phyloP scores from a whole-genome alignment of 2,797 vertebrate species.

The Sus cebifrons region DNA sequence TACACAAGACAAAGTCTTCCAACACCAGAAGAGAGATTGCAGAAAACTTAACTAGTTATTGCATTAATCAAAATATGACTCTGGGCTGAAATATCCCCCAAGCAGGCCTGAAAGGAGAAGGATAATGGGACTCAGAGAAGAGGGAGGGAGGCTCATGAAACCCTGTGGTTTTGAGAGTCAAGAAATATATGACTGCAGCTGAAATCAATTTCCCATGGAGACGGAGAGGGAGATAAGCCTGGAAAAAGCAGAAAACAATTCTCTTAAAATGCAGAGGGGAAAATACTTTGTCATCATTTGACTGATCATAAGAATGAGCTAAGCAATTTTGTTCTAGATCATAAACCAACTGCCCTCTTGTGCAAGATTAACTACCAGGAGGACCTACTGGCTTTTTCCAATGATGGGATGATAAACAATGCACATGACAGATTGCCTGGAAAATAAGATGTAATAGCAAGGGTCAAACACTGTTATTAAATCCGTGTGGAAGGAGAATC shows the following conservation, averaged over 20 bases:
- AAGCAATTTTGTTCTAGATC: slow-evolving; percentile 27
- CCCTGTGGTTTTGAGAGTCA: neutral
- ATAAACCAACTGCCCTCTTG: slow-evolving; percentile 63
- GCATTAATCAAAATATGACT: neutral
- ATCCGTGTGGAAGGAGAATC: slow-evolving; percentile 38
- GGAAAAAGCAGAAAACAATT: neutral
- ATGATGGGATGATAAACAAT: slow-evolving; percentile 59
- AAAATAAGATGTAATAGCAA: slow-evolving; percentile 72
- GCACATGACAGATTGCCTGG: slow-evolving; percentile 74
- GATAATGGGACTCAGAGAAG: accelerated
- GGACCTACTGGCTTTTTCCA: slow-evolving; percentile 46
- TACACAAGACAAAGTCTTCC: neutral
- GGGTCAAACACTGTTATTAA: slow-evolving; percentile 73
- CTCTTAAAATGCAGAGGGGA: neutral
- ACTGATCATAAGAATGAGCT: neutral
- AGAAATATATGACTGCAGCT: neutral
- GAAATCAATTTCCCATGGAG: neutral
- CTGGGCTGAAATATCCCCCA: neutral
- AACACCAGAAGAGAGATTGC: neutral
- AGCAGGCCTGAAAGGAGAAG: too few relatives aligned
- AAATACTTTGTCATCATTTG: neutral
- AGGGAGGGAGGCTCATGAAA: neutral
- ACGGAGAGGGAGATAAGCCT: neutral
- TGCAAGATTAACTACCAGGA: slow-evolving; percentile 45
- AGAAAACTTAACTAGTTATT: too few relatives aligned